Base-by-base conservation (phyloP, 2,797 vertebrate species). In the Percopsis omiscomaycus region DNA sequence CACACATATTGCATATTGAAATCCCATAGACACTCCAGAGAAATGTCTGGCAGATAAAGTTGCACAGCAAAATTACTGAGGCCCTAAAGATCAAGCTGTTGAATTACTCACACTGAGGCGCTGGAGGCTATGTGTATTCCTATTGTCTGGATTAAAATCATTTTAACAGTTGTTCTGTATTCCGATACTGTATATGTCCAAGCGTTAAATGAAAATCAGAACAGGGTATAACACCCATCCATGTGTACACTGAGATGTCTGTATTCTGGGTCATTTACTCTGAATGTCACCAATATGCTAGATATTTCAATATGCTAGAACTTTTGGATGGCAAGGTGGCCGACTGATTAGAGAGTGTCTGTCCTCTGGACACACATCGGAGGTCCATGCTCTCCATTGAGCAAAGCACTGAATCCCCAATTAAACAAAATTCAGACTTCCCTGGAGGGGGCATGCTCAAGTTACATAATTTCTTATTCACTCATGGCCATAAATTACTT, bases 281-380 rank as follows among this genome's bases (percentile, higher is more conserved):
- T 46, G 30, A 66, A 75, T 79, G 75, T 75, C 77, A 88, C 69
- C 47, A 64, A 45, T 67, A 63, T 73, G 51, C 57, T 46, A 61
- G 55, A 68, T 50, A 82, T 68, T 14, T 70, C 65, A 15, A 4
- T 59, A 14, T 4, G 58, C 46, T 73, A 73, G 66, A 50, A 42
- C 5, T 64, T 64, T 68, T 48, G 5, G 12, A 48, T 48, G 12
- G 2, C 12, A 5, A 48, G n/a, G 47, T 10, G n/a, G 47, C 47
- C 12, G n/a, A 48, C 2, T 42, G 37, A 42, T 6, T 42, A 5
- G 8, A 42, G 37, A 42, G 9, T 22, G 22, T 9, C 4, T 42
- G 37, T 42, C 37, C 37, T 42, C 37, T 42, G 37, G 9, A 42
- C 8, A 42, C 8, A 42, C 37, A 42, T 10, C 2, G 37, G 37